Conservation (phyloP, 2,113 vertebrate species). For the Cyprinus carpio region DNA sequence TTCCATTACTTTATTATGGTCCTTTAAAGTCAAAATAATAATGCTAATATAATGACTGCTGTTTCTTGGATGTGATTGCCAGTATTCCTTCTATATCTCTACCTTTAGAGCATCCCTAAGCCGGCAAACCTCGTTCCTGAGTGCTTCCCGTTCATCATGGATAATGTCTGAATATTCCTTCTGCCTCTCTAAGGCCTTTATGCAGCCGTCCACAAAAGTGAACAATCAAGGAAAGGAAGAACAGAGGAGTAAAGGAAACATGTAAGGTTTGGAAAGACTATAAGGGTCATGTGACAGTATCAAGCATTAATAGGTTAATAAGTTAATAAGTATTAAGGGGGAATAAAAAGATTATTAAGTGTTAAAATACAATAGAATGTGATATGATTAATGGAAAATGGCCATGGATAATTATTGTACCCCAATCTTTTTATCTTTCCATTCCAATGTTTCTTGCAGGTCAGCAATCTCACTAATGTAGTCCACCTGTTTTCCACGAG, state of each 20-base stretch:
- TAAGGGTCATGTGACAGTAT: background rate
- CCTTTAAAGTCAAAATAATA: background rate
- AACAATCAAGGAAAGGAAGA: conserved; percentile 34
- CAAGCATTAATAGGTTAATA: background rate
- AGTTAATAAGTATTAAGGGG: background rate
- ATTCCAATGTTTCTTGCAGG: conserved; percentile 92
- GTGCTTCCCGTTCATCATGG: conserved; percentile 84
- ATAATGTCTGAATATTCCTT: conserved; percentile 89
- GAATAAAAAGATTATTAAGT: background rate
- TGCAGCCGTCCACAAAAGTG: conserved; percentile 54
- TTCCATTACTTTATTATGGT: background rate
- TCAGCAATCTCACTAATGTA: conserved; percentile 87
- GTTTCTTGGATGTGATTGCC: background rate
- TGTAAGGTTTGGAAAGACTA: background rate
- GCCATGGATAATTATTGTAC: conserved; percentile 63
- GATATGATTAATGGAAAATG: background rate
- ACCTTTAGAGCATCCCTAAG: conserved; percentile 89
- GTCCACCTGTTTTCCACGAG: conserved; percentile 81
- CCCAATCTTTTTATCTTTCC: conserved; percentile 95
- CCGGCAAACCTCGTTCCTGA: conserved; percentile 83
- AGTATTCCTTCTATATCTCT: conserved; percentile 54
- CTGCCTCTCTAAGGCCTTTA: conserved; percentile 91
- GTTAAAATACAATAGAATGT: background rate
- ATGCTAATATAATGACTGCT: background rate
- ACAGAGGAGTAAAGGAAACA: conserved; percentile 20